Conservation (phyloP, 1,140 invertebrate genomes). For the Danaus melanippus region DNA sequence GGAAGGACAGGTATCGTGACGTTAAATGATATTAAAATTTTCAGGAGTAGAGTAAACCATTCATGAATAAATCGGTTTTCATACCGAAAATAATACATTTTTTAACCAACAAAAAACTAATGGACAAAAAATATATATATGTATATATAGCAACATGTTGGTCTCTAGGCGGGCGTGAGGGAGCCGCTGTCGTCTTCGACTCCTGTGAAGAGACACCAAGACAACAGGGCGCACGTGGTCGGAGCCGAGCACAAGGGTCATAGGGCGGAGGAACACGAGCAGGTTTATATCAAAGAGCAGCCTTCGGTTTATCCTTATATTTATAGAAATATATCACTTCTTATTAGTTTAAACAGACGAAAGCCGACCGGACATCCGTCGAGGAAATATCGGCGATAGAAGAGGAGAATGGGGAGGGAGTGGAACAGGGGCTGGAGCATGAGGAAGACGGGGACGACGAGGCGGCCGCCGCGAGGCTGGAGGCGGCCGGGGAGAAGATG, state of each 20-base stretch:
- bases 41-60: too few relatives aligned
- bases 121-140: too few relatives aligned
- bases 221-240: constrained; percentile 48
- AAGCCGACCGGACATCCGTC: too few relatives aligned
- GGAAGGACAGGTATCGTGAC: too few relatives aligned
- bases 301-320: too few relatives aligned
- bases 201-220: constrained; percentile 43
- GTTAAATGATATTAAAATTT: too few relatives aligned
- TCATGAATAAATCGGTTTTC: too few relatives aligned
- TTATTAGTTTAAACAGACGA: too few relatives aligned
- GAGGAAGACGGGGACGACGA: constrained; percentile 14
- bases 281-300: background rate
- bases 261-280: constrained; percentile 15
- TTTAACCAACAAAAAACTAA: too few relatives aligned
- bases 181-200: constrained; percentile 60
- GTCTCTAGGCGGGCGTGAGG: constrained; percentile 31
- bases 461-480: constrained; percentile 50
- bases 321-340: too few relatives aligned
- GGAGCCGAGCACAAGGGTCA: constrained; percentile 56
- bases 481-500: constrained; percentile 76
- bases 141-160: constrained; percentile 9
- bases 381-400: constrained; percentile 3
- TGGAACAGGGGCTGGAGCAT: constrained; percentile 8
- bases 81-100: too few relatives aligned
- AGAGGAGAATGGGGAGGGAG: constrained; percentile 3